phyloP scores from a whole-genome alignment of 2,888 invertebrate species.

The Eutolmus rufibarbis region DNA sequence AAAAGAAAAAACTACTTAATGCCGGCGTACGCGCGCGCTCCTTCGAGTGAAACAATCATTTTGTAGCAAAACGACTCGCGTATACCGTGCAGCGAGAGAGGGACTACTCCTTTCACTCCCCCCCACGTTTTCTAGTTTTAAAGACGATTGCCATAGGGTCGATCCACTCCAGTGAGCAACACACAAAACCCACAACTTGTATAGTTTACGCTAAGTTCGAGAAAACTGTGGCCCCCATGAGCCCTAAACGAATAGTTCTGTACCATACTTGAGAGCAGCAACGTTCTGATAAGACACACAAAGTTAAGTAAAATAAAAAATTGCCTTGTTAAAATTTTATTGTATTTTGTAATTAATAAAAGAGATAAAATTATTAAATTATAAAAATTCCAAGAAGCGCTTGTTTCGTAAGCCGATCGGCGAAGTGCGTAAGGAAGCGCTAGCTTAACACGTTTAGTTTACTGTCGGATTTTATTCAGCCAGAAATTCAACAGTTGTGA shows the following conservation, averaged over 20 bases:
- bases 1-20: slow-evolving; percentile 14
- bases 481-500: neutral
- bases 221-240: neutral
- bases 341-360: slow-evolving; percentile 44
- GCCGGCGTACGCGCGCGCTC: neutral
- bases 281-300: slow-evolving; percentile 31
- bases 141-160: slow-evolving; percentile 12
- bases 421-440: neutral
- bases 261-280: slow-evolving; percentile 10
- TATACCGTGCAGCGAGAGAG: neutral
- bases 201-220: slow-evolving; percentile 36
- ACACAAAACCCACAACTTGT: slow-evolving; percentile 34
- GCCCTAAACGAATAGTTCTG: slow-evolving; percentile 31
- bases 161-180: neutral
- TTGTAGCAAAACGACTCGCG: slow-evolving; percentile 10
- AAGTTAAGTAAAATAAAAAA: slow-evolving; percentile 41
- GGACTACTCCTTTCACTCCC: neutral
- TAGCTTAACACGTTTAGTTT: neutral
- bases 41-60: slow-evolving; percentile 28
- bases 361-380: slow-evolving; percentile 42
- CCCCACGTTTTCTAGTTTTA: slow-evolving; percentile 30
- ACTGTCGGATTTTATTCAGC: neutral
- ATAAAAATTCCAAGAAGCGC: slow-evolving; percentile 19
- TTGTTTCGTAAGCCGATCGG: neutral
- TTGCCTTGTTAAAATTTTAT: slow-evolving; percentile 46